Percentiles rank a stretch among this genome's conserved stretches.
phyloP scores from a whole-genome alignment of 2,113 vertebrate genomes.

The Delphinapterus leucas region DNA sequence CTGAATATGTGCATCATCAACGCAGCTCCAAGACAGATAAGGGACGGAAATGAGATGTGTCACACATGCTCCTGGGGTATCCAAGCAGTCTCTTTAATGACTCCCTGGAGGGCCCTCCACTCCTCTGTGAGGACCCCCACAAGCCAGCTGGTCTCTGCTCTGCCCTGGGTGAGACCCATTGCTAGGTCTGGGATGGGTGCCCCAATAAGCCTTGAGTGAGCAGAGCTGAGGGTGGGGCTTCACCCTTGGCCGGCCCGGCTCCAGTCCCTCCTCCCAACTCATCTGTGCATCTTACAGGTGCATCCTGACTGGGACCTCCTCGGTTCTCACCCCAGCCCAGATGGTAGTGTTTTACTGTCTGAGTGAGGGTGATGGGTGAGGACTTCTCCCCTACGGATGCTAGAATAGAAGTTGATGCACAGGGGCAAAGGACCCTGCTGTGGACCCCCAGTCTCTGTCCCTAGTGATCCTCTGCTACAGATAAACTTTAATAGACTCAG shows the following conservation, averaged over 20 bases:
- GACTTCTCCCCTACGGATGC: neutral
- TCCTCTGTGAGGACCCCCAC: neutral
- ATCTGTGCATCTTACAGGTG: neutral
- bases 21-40: neutral
- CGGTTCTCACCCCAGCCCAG: neutral
- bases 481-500: neutral
- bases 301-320: neutral
- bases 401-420: neutral
- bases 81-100: neutral
- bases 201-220: neutral
- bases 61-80: neutral
- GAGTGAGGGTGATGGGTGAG: neutral
- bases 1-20: slow-evolving; percentile 53
- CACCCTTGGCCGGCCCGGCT: too few species aligned
- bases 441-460: neutral
- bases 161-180: neutral
- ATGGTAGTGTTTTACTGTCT: neutral
- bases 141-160: neutral
- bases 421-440: neutral
- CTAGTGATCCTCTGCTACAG: neutral
- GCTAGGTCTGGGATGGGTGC: neutral
- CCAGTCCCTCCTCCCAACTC: rapidly evolving
- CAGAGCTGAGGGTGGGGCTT: neutral
- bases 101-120: neutral
- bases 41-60: neutral